Base-by-base conservation (phyloP, 2,113 vertebrate species). In the Hydropotes inermis region DNA sequence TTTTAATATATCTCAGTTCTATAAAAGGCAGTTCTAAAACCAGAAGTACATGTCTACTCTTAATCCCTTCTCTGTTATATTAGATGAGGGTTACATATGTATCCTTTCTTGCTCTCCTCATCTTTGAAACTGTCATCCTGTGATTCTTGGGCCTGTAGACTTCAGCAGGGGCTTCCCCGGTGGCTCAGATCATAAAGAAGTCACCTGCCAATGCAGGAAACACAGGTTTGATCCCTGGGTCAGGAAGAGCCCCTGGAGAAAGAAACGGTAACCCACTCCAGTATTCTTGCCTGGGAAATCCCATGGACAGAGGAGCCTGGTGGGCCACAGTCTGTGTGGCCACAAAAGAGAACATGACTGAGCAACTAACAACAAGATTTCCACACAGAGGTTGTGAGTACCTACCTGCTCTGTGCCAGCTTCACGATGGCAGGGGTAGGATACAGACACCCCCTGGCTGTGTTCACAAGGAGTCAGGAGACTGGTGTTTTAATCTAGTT, bases 1-100 rank as follows among this genome's bases (percentile, higher is more conserved):
- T 43, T 97, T 97, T 95, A 96, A 93, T 87, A 93, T 94, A 84
- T 89, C 88, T 95, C 21, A 64, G 43, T 61, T 94, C 36, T 94
- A 33, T 87, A 58, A 94, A 76, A 79, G 50, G 82, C 81, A 82
- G 86, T 78, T 47, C 7, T 30, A 64, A 96, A 95, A 58, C 47
- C 15, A 60, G 87, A 93, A 61, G 50, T 36, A 30, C n/a, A 14
- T 64, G 52, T 88, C 78, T 96, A 87, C 33, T 94, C 74, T 54
- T 94, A 58, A 74, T 89, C 47, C 21, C n/a, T 30, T 57, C 28
- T 47, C 28, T 60, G 12, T 89, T 74, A 27, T 91, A 55, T 76
- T 43, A 87, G 86, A 54, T 15, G 76, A n/a, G 55, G 84, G 2
- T 82, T 50, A 50, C 47, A 50, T 50, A 50, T 50, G 47, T 50